Conservation (phyloP, 2,888 invertebrate genomes). For the Psylliodes chrysocephalus region DNA sequence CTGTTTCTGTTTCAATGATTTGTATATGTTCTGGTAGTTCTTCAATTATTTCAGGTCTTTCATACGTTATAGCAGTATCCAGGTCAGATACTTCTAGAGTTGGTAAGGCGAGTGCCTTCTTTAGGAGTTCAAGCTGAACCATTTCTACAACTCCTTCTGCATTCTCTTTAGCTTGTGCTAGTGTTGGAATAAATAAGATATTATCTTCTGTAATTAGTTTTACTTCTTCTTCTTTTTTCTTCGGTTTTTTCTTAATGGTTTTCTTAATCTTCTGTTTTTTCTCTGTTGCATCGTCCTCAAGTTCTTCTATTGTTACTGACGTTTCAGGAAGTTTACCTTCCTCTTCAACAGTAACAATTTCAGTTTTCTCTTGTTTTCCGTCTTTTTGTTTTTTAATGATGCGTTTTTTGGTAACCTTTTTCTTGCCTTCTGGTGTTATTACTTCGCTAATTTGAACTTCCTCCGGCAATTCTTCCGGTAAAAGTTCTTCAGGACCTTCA, state of each 20-base stretch:
- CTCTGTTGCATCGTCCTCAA: slow-evolving; percentile 10
- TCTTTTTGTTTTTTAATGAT: slow-evolving; percentile 62
- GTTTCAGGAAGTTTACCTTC: slow-evolving; percentile 44
- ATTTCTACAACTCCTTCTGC: slow-evolving; percentile 55
- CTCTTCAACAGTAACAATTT: slow-evolving; percentile 55
- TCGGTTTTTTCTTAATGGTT: slow-evolving; percentile 34
- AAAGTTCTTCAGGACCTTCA: background rate
- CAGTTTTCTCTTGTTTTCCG: slow-evolving; percentile 57
- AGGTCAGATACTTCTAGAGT: slow-evolving; percentile 37
- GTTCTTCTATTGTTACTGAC: slow-evolving; percentile 44
- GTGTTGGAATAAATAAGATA: slow-evolving; percentile 52
- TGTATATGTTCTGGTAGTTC: slow-evolving; percentile 41
- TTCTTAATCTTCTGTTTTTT: slow-evolving; percentile 25
- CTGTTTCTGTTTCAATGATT: slow-evolving; percentile 37
- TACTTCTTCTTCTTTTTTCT: slow-evolving; percentile 44
- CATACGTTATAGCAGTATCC: slow-evolving; percentile 55
- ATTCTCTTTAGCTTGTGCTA: slow-evolving; percentile 55
- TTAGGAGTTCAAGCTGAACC: slow-evolving; percentile 55
- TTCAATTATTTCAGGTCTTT: slow-evolving; percentile 47
- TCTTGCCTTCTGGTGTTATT: slow-evolving; percentile 59
- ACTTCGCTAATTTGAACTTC: slow-evolving; percentile 52
- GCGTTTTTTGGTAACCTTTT: slow-evolving; percentile 57
- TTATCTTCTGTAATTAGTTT: slow-evolving; percentile 50
- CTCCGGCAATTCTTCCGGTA: slow-evolving; percentile 35
- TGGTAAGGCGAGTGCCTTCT: slow-evolving; percentile 52